These are phyloP conservation scores for Cyprinodon tularosa DNA, from an alignment of 2,113 vertebrate genomes.

Conservation along the genomic window DNA sequence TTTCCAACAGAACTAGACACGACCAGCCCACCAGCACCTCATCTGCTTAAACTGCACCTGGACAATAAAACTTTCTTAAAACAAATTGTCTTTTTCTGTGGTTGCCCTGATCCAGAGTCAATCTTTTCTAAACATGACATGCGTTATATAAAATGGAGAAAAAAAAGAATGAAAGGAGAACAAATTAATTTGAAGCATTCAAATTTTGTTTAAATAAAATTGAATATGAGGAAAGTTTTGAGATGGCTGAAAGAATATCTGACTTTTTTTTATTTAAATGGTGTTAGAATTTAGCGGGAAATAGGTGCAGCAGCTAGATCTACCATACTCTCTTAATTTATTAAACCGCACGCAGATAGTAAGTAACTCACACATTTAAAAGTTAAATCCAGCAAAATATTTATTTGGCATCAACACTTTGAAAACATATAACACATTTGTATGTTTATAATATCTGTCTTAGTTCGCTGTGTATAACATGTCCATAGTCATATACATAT, in stretches of 20 bases:
- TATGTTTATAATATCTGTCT: conserved; percentile 32
- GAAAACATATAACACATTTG: conserved; percentile 50
- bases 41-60: no score
- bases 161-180: no score
- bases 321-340: no score
- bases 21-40: no score
- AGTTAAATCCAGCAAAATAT: conserved; percentile 24
- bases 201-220: background rate
- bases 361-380: background rate
- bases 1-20: no score
- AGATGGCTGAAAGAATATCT: background rate
- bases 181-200: background rate
- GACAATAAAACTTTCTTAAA: no score
- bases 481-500: conserved; percentile 49
- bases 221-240: background rate
- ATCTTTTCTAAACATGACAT: no score
- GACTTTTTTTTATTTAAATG: background rate
- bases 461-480: conserved; percentile 40
- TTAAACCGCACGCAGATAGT: background rate
- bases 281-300: background rate
- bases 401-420: conserved; percentile 58
- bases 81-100: no score
- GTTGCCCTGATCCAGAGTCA: no score
- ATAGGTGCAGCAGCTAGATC: no score
- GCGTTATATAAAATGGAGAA: no score